Evolutionary conservation across 2,797 vertebrate species (phyloP), one percentile per base, ranked within the genome.

Genomic region (Miichthys miiuy): DNA sequence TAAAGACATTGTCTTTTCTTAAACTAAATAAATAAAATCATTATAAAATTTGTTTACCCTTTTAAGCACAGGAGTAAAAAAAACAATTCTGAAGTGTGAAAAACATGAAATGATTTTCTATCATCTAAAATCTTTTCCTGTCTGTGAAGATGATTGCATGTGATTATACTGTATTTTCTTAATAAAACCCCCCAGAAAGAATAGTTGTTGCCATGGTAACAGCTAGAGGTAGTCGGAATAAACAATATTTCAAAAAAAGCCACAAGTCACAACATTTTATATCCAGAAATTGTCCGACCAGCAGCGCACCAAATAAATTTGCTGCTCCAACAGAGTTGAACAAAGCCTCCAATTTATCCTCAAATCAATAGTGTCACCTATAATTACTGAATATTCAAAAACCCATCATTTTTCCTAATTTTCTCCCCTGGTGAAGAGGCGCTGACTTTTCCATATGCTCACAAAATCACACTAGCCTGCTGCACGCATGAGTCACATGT

Each of bases 401-500:
- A 8, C 1, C 16, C 50, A 20, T 34, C 0, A 50, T 61, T 56
- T 41, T n/a, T 46, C 1, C 34, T 47, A 5, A 42, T 73, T 77
- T 68, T 42, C 62, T 73, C 13, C 12, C 2, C 27, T 10, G 1
- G 20, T 77, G 51, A 42, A 46, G 30, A 62, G 30, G 14, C 27
- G 6, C 57, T 57, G 63, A 34, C 20, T 80, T 74, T 82, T 81
- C 81, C 72, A 72, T 41, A 67, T 13, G 17, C 52, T 85, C 70
- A 72, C 58, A 52, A 52, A 61, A 81, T 54, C 80, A 75, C 75
- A 21, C 72, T 54, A n/a, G 68, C 6, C 56, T 25, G 46, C 46
- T 57, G 74, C 85, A 72, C 27, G 47, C 73, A 60, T 72, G 80
- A 86, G 65, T 69, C 13, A 77, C 68, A 80, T 68, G 80, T 70